Conservation (phyloP, 1,140 invertebrate genomes). For the Euwallacea similis region DNA sequence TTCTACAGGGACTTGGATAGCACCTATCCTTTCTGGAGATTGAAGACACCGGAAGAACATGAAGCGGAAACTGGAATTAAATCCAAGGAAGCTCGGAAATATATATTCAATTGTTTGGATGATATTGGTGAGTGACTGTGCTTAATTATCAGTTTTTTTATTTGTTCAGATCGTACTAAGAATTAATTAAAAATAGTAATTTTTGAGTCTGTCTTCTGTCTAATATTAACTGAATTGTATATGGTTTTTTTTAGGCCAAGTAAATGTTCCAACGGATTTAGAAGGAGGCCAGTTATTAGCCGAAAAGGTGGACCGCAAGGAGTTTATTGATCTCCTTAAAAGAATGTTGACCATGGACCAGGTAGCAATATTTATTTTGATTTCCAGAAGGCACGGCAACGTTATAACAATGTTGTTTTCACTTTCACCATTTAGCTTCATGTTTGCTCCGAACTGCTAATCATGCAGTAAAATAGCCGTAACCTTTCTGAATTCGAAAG, state of each 20-base stretch:
- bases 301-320: slow-evolving; percentile 93
- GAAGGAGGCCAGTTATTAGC: slow-evolving; percentile 93
- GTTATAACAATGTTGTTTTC: too few relatives aligned
- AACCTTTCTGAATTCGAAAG: too few relatives aligned
- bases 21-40: slow-evolving; percentile 95
- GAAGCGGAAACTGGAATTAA: slow-evolving; percentile 97
- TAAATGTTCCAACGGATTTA: slow-evolving; percentile 95
- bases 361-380: slow-evolving; percentile 64
- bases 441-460: too few relatives aligned
- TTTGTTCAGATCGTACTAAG: too few relatives aligned
- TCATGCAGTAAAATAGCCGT: too few relatives aligned
- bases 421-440: neutral
- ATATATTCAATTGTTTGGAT: slow-evolving; percentile 99
- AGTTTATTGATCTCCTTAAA: slow-evolving; percentile 96
- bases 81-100: slow-evolving; percentile 99
- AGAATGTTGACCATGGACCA: slow-evolving; percentile 98
- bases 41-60: slow-evolving; percentile 98
- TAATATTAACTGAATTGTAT: neutral
- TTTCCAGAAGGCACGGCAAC: neutral
- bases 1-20: slow-evolving; percentile 97
- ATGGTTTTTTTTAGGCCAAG: slow-evolving; percentile 64
- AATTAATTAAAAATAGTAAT: neutral
- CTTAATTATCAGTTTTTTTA: neutral
- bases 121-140: slow-evolving; percentile 74
- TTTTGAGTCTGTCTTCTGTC: neutral